Conservation (phyloP, 2,113 vertebrate genomes). For the Connochaetes taurinus region DNA sequence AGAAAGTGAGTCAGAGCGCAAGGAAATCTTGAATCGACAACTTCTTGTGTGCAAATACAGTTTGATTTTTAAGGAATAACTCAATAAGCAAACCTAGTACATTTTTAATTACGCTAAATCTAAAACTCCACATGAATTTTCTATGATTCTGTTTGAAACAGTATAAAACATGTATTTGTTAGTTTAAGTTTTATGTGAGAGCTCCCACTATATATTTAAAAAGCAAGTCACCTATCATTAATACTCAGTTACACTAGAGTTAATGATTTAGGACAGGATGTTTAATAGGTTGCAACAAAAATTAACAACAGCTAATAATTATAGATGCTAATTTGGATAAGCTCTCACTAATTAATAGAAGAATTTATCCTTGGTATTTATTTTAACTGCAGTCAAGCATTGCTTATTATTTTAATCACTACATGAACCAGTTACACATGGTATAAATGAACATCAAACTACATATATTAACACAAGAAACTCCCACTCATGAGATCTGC, state of each 20-base stretch:
- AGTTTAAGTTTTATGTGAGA: not conserved
- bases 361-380: conserved; percentile 57
- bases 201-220: not conserved
- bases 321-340: conserved; percentile 60
- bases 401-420: conserved; percentile 51
- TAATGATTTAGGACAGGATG: conserved; percentile 37
- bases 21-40: not conserved
- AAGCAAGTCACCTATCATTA: not conserved
- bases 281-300: conserved; percentile 46
- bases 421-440: conserved; percentile 40
- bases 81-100: not conserved
- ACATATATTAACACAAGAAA: not conserved
- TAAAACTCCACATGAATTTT: not conserved
- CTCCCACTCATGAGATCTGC: not conserved
- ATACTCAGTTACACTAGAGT: not conserved
- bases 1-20: not conserved
- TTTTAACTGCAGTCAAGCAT: conserved; percentile 55
- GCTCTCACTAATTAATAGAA: conserved; percentile 62
- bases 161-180: not conserved
- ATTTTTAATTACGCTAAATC: not conserved
- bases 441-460: conserved; percentile 45
- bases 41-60: no score
- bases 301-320: conserved; percentile 58
- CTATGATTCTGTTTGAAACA: not conserved
- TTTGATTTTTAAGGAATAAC: not conserved